phyloP scores from a whole-genome alignment of 2,888 invertebrate species.

The Dicycla oo region DNA sequence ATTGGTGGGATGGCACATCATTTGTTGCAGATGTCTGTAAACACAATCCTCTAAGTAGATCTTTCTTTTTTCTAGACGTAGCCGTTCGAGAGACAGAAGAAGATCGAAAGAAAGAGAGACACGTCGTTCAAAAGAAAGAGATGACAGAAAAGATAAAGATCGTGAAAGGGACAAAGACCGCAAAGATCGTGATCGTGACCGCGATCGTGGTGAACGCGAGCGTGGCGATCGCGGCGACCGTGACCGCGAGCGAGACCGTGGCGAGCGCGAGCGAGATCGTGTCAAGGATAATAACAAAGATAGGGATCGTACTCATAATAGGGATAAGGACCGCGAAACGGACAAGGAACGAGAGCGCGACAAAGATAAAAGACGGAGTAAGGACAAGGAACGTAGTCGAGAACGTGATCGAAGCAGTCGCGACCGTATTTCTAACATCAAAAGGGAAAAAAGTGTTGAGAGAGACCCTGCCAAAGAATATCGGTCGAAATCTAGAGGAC shows the following conservation, averaged over 20 bases:
- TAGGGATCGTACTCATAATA: slow-evolving; percentile 69
- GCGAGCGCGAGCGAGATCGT: slow-evolving; percentile 69
- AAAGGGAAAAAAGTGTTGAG: slow-evolving; percentile 81
- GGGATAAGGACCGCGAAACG: slow-evolving; percentile 80
- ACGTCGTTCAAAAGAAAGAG: slow-evolving; percentile 89
- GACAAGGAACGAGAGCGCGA: slow-evolving; percentile 79
- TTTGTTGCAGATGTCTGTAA: slow-evolving; percentile 7
- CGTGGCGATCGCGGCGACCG: slow-evolving; percentile 80
- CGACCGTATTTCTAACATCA: slow-evolving; percentile 72
- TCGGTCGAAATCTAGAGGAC: slow-evolving; percentile 87
- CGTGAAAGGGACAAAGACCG: slow-evolving; percentile 85
- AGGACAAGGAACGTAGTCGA: slow-evolving; percentile 79
- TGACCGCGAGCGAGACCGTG: slow-evolving; percentile 68
- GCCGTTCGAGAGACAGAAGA: slow-evolving; percentile 86
- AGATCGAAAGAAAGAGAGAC: slow-evolving; percentile 91
- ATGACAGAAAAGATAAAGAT: slow-evolving; percentile 82
- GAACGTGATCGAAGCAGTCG: slow-evolving; percentile 79
- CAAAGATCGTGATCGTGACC: slow-evolving; percentile 73
- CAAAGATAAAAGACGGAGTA: slow-evolving; percentile 73
- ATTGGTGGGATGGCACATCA: no score
- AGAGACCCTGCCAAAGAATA: slow-evolving; percentile 80
- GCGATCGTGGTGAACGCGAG: slow-evolving; percentile 73
- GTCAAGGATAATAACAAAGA: slow-evolving; percentile 69
- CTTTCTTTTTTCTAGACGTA: slow-evolving; percentile 75
- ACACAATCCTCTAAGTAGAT: background rate